phyloP scores from a whole-genome alignment of 2,888 invertebrate genomes.

The Crematogaster levior region DNA sequence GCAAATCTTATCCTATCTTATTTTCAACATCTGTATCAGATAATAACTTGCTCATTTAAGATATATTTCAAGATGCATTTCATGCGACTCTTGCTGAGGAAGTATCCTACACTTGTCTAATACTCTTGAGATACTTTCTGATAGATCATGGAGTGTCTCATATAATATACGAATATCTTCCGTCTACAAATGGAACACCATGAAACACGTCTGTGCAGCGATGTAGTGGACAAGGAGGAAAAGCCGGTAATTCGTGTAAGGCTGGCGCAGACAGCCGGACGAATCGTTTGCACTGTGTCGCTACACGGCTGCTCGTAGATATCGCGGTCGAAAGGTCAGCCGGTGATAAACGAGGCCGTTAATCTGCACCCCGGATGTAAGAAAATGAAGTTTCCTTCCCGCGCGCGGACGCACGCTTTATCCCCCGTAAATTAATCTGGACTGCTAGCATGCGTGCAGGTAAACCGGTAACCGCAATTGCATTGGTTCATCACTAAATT shows the following conservation, averaged over 20 bases:
- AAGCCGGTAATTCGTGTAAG: constrained; percentile 69
- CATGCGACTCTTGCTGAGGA: neutral
- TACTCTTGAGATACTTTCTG: neutral
- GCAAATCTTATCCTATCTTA: neutral
- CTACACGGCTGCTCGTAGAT: constrained; percentile 59
- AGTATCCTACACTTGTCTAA: neutral
- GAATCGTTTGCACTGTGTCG: constrained; percentile 69
- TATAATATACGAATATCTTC: constrained; percentile 36
- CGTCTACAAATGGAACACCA: constrained; percentile 28
- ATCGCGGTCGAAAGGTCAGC: constrained; percentile 76
- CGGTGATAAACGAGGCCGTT: constrained; percentile 78
- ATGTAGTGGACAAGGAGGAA: neutral
- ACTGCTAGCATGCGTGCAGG: constrained; percentile 64
- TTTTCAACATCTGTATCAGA: neutral
- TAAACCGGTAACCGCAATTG: constrained; percentile 65
- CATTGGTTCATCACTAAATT: constrained; percentile 51
- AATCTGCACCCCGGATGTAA: constrained; percentile 76
- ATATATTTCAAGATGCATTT: neutral
- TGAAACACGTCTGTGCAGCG: constrained; percentile 3
- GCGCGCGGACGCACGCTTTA: constrained; percentile 69
- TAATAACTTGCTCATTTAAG: neutral
- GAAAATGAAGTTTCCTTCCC: constrained; percentile 80
- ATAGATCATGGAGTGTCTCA: neutral
- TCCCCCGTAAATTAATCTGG: constrained; percentile 70
- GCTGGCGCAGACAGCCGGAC: constrained; percentile 74